Evolutionary conservation across 35 echinoderm and acorn worm species (phyloP), one percentile per base, ranked within the genome.

Genomic region (Patiria miniata): DNA sequence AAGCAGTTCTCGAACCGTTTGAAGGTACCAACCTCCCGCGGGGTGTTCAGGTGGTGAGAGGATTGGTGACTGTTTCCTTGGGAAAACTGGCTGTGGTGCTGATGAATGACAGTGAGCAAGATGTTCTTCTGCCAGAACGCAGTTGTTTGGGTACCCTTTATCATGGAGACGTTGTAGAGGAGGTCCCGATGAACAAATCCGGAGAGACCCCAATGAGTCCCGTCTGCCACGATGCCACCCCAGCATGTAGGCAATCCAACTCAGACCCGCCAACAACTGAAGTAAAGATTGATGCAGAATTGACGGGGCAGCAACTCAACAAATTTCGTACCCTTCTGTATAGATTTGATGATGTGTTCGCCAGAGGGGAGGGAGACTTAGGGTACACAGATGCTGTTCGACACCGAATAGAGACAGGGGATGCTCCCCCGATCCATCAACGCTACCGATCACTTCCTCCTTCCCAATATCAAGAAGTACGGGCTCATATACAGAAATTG

Each of bases 401-500:
- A 56, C 81, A 83, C 52, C 44, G 22, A 1, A 83, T 83, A 2
- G 7, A 83, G 10, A 83, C 81, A 56, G 81, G 81, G 5, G 52
- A 8, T 53, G 52, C 44, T 2, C 22, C 81, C 14, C 81, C 81
- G 5, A 53, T 94, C 10, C 85, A 82, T 68, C 39, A 86, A 22
- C 86, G 80, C 30, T 69, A 59, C 34, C 29, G 85, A 14, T 42
- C 58, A 8, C 77, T 88, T 79, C 93, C 89, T 55, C 89, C 84
- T 14, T 79, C 79, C 44, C 82, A 95, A 55, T 88, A 80, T 22
- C 15, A 78, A 0, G 88, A 83, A 40, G 84, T 91, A 17, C 65
- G 89, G 36, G 84, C 77, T 37, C 79, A 95, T 9, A 61, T 95
- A 6, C 52, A 95, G 51, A 68, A 83, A 22, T 34, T 91, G 36